phyloP scores from a whole-genome alignment of 64 coral and sea anemone genomes.

The Orbicella faveolata region DNA sequence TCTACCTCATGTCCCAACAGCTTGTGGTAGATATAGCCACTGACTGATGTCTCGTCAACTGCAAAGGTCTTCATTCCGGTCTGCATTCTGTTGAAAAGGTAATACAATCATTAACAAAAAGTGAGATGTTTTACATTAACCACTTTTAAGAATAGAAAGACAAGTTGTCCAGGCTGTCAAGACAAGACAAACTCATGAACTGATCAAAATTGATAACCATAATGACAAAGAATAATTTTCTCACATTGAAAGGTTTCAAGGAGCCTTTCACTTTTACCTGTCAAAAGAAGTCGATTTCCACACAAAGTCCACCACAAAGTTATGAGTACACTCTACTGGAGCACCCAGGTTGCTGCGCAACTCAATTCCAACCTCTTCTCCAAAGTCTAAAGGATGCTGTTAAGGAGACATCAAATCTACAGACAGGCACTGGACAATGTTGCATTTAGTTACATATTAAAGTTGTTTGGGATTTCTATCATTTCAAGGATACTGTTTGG shows the following conservation, averaged over 20 bases:
- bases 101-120: no score
- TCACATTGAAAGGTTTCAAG: not conserved
- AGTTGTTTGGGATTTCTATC: not conserved
- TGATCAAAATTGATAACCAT: not conserved
- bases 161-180: no score
- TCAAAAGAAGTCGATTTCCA: slow-evolving; percentile 99
- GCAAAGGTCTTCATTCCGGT: slow-evolving; percentile 99
- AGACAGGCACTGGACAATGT: no score
- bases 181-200: not conserved
- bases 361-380: slow-evolving; percentile 98
- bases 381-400: slow-evolving; percentile 79
- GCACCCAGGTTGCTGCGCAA: slow-evolving; percentile 94
- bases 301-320: slow-evolving; percentile 99
- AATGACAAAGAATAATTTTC: not conserved
- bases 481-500: slow-evolving; percentile 95
- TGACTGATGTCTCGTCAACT: slow-evolving; percentile 99
- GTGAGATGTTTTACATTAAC: no score
- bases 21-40: slow-evolving; percentile 99
- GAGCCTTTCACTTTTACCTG: slow-evolving; percentile 34
- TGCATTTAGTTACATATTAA: no score
- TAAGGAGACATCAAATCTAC: slow-evolving; percentile 32
- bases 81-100: slow-evolving; percentile 83
- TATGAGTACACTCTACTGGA: slow-evolving; percentile 93
- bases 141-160: no score
- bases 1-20: slow-evolving; percentile 97